Conservation (phyloP, 1,140 invertebrate species). For the Grapholita molesta region DNA sequence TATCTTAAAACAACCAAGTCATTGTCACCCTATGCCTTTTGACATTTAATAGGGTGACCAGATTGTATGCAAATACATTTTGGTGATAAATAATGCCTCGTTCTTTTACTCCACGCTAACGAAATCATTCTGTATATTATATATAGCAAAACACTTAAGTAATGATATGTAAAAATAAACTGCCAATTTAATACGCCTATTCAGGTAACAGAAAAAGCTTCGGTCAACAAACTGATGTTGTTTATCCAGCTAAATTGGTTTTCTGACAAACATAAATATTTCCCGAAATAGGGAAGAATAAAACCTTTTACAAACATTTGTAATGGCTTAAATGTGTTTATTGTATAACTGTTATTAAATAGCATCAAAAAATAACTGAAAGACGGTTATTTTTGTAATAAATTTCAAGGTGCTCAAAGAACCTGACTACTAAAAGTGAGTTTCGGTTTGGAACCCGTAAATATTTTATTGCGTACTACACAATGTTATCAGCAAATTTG, state of each 20-base stretch:
- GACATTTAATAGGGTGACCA: no score
- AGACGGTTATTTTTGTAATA: background rate
- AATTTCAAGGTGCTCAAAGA: background rate
- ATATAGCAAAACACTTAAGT: background rate
- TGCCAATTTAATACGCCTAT: background rate
- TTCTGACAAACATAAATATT: background rate
- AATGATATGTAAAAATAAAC: background rate
- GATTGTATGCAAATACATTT: no score
- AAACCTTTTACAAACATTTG: background rate
- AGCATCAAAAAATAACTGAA: no score
- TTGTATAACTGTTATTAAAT: background rate
- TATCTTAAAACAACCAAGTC: no score
- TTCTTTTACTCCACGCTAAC: background rate
- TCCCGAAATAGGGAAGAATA: background rate
- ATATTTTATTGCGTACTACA: background rate
- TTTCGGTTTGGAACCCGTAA: background rate
- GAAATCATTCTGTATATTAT: no score
- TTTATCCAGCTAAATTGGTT: conserved; percentile 7
- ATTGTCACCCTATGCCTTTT: no score
- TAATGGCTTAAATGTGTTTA: background rate
- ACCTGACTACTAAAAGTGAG: background rate
- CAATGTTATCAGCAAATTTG: background rate
- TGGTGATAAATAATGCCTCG: no score
- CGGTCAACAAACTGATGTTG: conserved; percentile 4
- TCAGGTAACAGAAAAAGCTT: background rate